These are phyloP conservation scores for Lynx canadensis DNA, from an alignment of 2,113 vertebrate species.

Conservation along the genomic window DNA sequence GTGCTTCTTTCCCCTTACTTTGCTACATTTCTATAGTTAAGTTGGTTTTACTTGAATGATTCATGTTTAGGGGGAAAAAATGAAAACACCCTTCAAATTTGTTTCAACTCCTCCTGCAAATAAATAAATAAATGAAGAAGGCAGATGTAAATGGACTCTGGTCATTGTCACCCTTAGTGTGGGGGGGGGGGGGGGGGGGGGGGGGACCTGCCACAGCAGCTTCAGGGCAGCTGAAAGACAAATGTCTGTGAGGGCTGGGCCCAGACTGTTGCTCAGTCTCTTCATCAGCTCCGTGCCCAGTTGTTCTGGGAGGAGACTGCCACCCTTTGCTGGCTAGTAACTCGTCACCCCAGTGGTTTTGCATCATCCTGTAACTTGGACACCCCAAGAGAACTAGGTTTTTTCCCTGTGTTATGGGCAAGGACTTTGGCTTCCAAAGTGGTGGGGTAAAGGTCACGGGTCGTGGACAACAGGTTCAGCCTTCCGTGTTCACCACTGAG, in stretches of 20 bases:
- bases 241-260: background rate
- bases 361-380: background rate
- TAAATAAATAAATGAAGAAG: constrained; percentile 87
- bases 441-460: background rate
- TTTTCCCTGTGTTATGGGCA: background rate
- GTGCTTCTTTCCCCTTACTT: constrained; percentile 79
- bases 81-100: constrained; percentile 80
- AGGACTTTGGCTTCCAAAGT: constrained; percentile 41
- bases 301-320: background rate
- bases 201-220: background rate
- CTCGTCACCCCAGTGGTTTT: background rate
- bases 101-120: constrained; percentile 88
- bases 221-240: background rate
- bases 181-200: background rate
- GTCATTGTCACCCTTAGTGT: constrained; percentile 57
- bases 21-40: constrained; percentile 84
- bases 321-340: background rate
- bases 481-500: background rate
- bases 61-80: constrained; percentile 83
- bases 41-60: constrained; percentile 85
- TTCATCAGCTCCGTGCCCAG: fast-evolving
- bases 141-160: constrained; percentile 76
- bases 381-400: background rate
- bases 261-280: background rate
- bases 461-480: background rate